These are phyloP conservation scores for Pardosa pseudoannulata DNA, from an alignment of 2,888 invertebrate species.

Conservation along the genomic window DNA sequence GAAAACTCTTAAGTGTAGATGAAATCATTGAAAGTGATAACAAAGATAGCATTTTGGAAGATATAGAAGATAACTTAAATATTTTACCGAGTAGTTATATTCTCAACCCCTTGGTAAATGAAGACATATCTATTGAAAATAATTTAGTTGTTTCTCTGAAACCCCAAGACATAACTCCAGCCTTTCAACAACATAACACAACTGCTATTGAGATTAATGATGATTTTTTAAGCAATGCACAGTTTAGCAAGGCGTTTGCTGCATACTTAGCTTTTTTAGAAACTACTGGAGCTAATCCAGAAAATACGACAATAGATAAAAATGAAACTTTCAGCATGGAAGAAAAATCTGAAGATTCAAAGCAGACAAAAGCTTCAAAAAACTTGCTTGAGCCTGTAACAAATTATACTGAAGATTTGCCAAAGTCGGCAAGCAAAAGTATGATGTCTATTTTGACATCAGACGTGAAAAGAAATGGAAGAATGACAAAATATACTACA, in stretches of 20 bases:
- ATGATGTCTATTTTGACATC: slow-evolving; percentile 61
- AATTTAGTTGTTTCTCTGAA: slow-evolving; percentile 16
- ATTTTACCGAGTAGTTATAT: not conserved
- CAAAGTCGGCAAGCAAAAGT: slow-evolving; percentile 18
- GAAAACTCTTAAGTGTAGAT: slow-evolving; percentile 22
- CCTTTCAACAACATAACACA: not conserved
- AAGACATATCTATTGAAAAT: slow-evolving; percentile 5
- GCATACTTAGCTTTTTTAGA: slow-evolving; percentile 58
- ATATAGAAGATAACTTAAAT: not conserved
- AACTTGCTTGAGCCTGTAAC: too few relatives aligned
- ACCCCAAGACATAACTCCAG: not conserved
- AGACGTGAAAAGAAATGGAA: slow-evolving; percentile 39
- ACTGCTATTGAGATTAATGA: not conserved
- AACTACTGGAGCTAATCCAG: slow-evolving; percentile 1
- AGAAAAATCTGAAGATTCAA: slow-evolving; percentile 8
- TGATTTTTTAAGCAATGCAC: slow-evolving; percentile 52
- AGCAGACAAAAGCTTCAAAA: slow-evolving; percentile 11
- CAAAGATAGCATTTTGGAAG: not conserved
- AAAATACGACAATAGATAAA: not conserved
- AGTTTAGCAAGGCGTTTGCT: slow-evolving; percentile 63
- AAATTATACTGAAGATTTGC: not conserved
- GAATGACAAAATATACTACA: slow-evolving; percentile 70
- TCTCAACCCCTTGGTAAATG: not conserved
- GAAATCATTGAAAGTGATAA: not conserved
- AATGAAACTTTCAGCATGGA: not conserved